Percentiles rank a stretch among this genome's conserved stretches.
phyloP scores from a whole-genome alignment of 2,888 invertebrate species.

The Electrophaes corylata region DNA sequence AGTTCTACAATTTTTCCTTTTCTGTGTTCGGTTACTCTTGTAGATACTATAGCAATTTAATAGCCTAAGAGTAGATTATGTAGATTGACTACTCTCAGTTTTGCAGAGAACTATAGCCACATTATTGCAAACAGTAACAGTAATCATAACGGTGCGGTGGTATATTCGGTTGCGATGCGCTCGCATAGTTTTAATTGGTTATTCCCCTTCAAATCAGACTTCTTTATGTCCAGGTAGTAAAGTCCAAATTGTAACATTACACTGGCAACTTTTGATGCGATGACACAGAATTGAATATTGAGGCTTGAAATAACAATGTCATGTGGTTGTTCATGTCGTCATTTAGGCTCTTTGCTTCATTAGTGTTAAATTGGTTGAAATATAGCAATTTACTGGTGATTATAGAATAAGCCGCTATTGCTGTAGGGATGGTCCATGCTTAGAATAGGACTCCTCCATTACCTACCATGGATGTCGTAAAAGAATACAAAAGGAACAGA shows the following conservation, averaged over 20 bases:
- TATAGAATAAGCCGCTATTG: conserved; percentile 14
- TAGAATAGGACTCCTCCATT: too few species aligned
- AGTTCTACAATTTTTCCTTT: too few species aligned
- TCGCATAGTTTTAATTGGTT: conserved; percentile 54
- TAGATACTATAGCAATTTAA: too few species aligned
- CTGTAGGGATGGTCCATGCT: too few species aligned
- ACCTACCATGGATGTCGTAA: too few species aligned
- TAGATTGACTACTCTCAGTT: background rate
- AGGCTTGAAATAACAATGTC: conserved; percentile 6
- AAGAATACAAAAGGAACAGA: too few species aligned
- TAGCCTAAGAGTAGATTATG: background rate
- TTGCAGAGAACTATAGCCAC: conserved; percentile 19
- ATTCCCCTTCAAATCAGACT: conserved; percentile 41
- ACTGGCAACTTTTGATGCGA: conserved; percentile 5
- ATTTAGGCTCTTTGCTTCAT: conserved; percentile 24
- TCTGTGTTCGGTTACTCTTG: too few species aligned
- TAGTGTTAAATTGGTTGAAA: conserved; percentile 30
- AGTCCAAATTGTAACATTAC: background rate
- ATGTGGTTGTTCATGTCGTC: conserved; percentile 17
- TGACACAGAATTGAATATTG: conserved; percentile 18
- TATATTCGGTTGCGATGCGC: conserved; percentile 49
- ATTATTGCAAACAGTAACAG: conserved; percentile 49
- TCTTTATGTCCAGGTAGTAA: conserved; percentile 7
- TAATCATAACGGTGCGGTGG: conserved; percentile 59
- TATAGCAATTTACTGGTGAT: conserved; percentile 20